A percentile compares a stretch with the other conserved stretches of the same genome.
Conservation (phyloP, 1,140 invertebrate genomes). For the Rhyacophila brunnea region DNA sequence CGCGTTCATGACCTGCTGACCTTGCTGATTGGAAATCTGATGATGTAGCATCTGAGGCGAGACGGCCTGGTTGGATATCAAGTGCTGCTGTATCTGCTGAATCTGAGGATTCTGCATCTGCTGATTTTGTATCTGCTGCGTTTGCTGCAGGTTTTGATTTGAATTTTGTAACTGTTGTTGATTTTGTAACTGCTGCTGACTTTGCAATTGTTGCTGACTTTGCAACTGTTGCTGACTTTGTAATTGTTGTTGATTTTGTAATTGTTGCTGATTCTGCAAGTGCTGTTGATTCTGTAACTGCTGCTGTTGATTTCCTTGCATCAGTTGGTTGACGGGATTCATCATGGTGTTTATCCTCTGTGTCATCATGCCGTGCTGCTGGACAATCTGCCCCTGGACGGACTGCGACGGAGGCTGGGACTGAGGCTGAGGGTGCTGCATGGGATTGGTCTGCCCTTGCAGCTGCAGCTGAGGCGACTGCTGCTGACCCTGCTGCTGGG, state of each 20-base stretch:
- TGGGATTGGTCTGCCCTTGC: constrained; percentile 3
- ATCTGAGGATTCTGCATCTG: constrained; percentile 26
- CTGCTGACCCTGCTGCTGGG: constrained; percentile 45
- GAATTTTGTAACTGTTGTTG: constrained; percentile 24
- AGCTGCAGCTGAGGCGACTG: constrained; percentile 46
- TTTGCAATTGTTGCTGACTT: constrained; percentile 31
- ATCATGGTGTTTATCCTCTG: constrained; percentile 37
- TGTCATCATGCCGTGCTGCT: constrained; percentile 51
- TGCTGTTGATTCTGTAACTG: constrained; percentile 32
- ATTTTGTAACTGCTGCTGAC: constrained; percentile 21
- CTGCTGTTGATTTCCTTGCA: constrained; percentile 36
- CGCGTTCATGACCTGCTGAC: constrained; percentile 36
- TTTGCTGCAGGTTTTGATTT: constrained; percentile 26
- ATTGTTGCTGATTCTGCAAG: constrained; percentile 22
- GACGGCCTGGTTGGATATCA: constrained; percentile 15
- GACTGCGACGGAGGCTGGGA: constrained; percentile 6
- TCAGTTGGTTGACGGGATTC: constrained; percentile 34
- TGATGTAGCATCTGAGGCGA: constrained; percentile 34
- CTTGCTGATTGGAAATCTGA: constrained; percentile 44
- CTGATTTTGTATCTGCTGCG: constrained; percentile 23
- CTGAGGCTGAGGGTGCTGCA: constrained; percentile 10
- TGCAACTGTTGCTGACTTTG: constrained; percentile 40
- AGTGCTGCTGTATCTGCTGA: constrained; percentile 31
- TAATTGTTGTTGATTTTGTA: constrained; percentile 39
- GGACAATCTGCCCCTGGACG: constrained; percentile 44